Evolutionary conservation across 37 sponge, comb jelly and placozoan species (phyloP), one percentile per base, ranked within the genome.

Genomic region (Theonella swinhoei): DNA sequence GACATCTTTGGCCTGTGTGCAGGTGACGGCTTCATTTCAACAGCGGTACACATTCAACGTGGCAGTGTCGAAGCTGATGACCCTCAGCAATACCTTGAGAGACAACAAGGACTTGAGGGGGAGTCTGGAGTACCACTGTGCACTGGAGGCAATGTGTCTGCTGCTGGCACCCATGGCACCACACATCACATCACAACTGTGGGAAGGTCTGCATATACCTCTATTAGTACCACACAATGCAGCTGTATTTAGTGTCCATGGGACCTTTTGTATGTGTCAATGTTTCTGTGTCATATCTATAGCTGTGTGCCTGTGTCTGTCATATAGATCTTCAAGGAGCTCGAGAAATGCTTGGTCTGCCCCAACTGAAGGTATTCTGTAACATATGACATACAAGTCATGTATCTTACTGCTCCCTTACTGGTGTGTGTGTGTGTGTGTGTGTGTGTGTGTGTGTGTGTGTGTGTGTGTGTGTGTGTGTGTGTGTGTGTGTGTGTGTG

Each of bases 131-230:
- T 92, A 79, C 74, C 89, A 88, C 54, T 14, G 68, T 4, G 74
- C 84, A 14, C 78, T 92, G 81, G 62, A 64, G 31, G 69, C 68
- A 7, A 75, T 93, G 70, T 81, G 81, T n/a, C 38, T 62, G 31
- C 75, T 94, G 78, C 81, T 94, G 34, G 58, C 80, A 23, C 95
- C 95, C 58, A 87, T 94, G 91, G 95, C 95, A 3, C 95, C 95
- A 1, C 88, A 87, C 80, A 70, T 94, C 25, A 38, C 88, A 9
- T 60, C 82, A 5, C 79, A 94, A 29, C 65, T 94, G 33, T 94
- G 94, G 94, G 63, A 68, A 24, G 83, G 80, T 72, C 30, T 37
- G 2, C 4, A 39, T 14, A 0, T 73, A 43, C 40, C 74, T 8
- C 35, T 71, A 22, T 28, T n/a, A n/a, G n/a, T n/a, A n/a, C n/a